phyloP scores from a whole-genome alignment of 2,888 invertebrate species.

The Ectemnius continuus region DNA sequence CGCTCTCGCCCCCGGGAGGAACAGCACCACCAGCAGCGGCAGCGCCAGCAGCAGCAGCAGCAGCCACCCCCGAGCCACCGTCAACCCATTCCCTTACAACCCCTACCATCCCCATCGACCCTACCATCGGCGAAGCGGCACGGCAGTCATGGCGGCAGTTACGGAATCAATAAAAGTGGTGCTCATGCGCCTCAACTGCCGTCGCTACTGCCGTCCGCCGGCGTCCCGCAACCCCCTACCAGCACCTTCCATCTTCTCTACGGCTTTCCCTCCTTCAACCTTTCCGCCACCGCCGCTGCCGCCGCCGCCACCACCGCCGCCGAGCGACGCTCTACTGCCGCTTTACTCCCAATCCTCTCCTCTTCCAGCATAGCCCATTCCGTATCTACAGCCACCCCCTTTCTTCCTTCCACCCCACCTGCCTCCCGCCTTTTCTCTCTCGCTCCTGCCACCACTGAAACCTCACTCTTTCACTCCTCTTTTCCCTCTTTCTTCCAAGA shows the following conservation, averaged over 20 bases:
- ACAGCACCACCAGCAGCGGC: slow-evolving; percentile 13
- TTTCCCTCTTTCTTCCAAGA: slow-evolving; percentile 12
- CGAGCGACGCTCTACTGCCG: slow-evolving; percentile 25
- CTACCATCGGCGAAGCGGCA: slow-evolving; percentile 54
- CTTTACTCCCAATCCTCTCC: slow-evolving; percentile 34
- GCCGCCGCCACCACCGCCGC: too few relatives aligned
- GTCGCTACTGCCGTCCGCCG: slow-evolving; percentile 70
- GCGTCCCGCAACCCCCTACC: slow-evolving; percentile 45
- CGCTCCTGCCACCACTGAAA: background rate
- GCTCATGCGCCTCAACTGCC: slow-evolving; percentile 78
- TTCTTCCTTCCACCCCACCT: slow-evolving; percentile 6
- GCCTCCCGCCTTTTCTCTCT: slow-evolving; percentile 5
- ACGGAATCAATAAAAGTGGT: slow-evolving; percentile 79
- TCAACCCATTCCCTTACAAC: slow-evolving; percentile 54
- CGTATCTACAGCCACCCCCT: slow-evolving; percentile 5
- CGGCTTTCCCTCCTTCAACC: slow-evolving; percentile 7
- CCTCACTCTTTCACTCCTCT: background rate
- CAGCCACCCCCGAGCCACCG: slow-evolving; percentile 53
- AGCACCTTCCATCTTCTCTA: slow-evolving; percentile 29
- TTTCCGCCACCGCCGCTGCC: background rate
- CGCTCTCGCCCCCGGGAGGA: slow-evolving; percentile 44
- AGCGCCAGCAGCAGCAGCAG: slow-evolving; percentile 22
- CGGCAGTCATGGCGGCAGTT: slow-evolving; percentile 78
- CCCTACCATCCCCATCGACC: slow-evolving; percentile 56
- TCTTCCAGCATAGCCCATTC: slow-evolving; percentile 15